These are phyloP conservation scores for Homarus americanus DNA, from an alignment of 1,140 invertebrate species.

Conservation along the genomic window DNA sequence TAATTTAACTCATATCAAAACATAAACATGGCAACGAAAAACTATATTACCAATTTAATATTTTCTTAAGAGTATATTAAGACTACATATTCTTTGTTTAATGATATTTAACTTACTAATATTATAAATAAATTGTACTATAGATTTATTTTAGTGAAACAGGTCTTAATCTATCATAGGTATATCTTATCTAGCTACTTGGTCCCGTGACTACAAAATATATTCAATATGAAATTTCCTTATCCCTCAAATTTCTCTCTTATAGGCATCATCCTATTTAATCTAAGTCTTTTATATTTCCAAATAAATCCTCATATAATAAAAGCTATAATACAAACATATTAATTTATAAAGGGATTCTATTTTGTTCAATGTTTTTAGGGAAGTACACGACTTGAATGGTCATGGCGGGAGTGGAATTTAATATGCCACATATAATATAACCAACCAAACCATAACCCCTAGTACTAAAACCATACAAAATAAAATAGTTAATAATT, in stretches of 20 bases:
- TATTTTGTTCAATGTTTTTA: conserved; percentile 33
- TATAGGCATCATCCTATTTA: too few relatives aligned
- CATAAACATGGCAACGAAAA: conserved; percentile 24
- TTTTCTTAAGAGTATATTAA: not conserved
- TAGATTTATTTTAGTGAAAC: not conserved
- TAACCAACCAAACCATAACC: too few relatives aligned
- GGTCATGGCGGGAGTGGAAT: conserved; percentile 72
- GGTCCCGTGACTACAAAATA: conserved; percentile 54
- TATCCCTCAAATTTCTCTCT: not conserved
- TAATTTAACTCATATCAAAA: not conserved
- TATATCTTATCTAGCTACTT: not conserved
- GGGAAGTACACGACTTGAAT: conserved; percentile 67
- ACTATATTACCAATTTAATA: not conserved
- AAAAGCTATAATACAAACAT: too few relatives aligned
- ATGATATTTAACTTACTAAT: not conserved
- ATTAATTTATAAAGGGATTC: too few relatives aligned
- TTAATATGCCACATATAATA: conserved; percentile 49
- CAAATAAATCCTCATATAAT: too few relatives aligned
- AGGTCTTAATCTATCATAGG: not conserved
- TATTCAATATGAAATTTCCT: conserved; percentile 26
- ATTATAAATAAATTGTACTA: not conserved
- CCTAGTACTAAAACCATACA: too few relatives aligned
- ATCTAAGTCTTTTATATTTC: too few relatives aligned
- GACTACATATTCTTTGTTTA: not conserved
- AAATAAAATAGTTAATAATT: too few relatives aligned